Conservation (phyloP, 2,797 vertebrate species). For the Cyprinella venusta region DNA sequence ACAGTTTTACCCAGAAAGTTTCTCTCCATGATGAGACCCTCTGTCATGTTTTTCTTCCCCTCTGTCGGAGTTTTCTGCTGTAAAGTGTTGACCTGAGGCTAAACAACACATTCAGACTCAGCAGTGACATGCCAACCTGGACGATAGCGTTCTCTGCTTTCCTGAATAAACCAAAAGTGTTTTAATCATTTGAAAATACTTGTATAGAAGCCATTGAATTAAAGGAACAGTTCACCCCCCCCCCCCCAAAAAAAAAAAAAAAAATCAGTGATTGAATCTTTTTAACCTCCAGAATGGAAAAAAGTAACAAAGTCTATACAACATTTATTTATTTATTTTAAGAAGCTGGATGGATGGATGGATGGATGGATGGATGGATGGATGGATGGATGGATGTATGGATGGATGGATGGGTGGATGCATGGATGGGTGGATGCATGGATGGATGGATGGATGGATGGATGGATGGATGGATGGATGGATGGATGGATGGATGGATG, state of each 20-base stretch:
- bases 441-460: too few relatives aligned
- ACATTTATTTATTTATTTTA: too few relatives aligned
- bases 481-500: too few relatives aligned
- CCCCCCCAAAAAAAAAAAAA: too few relatives aligned
- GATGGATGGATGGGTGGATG: too few relatives aligned
- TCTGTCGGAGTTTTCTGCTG: conserved; percentile 8
- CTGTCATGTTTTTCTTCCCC: conserved; percentile 36
- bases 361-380: too few relatives aligned
- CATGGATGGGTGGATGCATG: too few relatives aligned
- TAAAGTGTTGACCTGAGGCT: conserved; percentile 29
- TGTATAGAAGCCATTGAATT: neutral
- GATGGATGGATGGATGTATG: too few relatives aligned
- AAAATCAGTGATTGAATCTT: neutral
- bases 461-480: too few relatives aligned
- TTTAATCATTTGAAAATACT: neutral
- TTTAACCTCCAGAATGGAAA: neutral
- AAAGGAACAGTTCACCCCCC: neutral
- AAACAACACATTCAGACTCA: conserved; percentile 25
- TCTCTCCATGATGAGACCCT: conserved; percentile 8
- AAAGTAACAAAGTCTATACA: neutral
- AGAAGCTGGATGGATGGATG: too few relatives aligned
- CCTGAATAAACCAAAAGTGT: neutral
- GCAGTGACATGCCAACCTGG: neutral
- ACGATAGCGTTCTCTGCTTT: neutral
- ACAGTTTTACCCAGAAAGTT: conserved; percentile 22